Evolutionary conservation across 2,797 vertebrate species (phyloP).

Genomic region (Schizopygopsis pylzovi): DNA sequence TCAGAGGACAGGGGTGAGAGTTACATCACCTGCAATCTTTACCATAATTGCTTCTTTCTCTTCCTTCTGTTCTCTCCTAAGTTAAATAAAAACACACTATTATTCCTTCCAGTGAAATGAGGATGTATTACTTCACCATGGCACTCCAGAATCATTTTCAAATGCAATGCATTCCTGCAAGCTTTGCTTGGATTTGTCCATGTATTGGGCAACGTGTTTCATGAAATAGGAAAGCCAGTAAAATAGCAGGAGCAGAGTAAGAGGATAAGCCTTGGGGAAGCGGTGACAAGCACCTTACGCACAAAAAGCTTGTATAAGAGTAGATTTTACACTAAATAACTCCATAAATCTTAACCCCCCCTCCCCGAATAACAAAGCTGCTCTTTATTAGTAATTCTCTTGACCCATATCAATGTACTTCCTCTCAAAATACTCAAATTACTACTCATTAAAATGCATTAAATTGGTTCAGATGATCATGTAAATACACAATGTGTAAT

Average conservation of each 20-base stretch:
- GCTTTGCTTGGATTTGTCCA: constrained; percentile 40
- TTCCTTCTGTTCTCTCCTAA: not conserved
- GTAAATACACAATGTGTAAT: not conserved
- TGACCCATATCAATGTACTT: constrained; percentile 28
- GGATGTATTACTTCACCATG: not conserved
- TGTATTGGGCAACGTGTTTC: constrained; percentile 31
- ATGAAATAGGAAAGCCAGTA: constrained; percentile 38
- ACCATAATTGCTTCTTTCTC: constrained; percentile 20
- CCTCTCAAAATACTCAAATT: not conserved
- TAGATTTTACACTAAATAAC: constrained; percentile 36
- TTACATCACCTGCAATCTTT: not conserved
- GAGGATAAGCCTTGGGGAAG: constrained; percentile 30
- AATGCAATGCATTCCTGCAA: constrained; percentile 13
- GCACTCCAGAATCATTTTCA: not conserved
- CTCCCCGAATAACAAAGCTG: constrained; percentile 8
- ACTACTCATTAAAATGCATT: not conserved
- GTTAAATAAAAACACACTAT: not conserved
- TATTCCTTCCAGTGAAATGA: not conserved
- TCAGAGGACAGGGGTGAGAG: not conserved
- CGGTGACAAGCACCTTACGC: constrained; percentile 25
- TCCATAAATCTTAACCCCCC: not conserved
- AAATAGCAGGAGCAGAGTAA: constrained; percentile 33
- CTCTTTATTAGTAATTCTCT: constrained; percentile 39
- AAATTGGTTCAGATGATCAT: not conserved
- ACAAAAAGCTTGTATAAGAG: constrained; percentile 38